Percentiles rank a stretch among this genome's conserved stretches.
phyloP scores from a whole-genome alignment of 1,140 invertebrate genomes.

The Bombus superbus region DNA sequence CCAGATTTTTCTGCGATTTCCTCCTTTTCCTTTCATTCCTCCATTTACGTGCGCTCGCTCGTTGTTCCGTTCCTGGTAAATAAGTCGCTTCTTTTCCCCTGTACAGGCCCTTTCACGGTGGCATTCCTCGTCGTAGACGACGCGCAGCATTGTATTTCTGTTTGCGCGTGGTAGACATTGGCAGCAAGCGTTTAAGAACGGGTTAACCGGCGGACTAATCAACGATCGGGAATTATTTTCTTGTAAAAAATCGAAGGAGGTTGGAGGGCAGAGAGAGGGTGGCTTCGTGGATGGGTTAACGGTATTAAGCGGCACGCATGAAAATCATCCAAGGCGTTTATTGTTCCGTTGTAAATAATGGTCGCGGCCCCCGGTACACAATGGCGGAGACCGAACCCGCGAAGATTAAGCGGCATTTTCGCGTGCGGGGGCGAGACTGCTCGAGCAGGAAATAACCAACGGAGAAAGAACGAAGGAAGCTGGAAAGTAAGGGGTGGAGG shows the following conservation, averaged over 20 bases:
- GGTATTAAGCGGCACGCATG: slow-evolving; percentile 65
- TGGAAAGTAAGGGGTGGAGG: not conserved
- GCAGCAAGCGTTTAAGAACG: not conserved
- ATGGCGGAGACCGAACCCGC: slow-evolving; percentile 62
- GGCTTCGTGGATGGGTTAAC: not conserved
- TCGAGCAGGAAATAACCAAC: slow-evolving; percentile 41
- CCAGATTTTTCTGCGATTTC: not conserved
- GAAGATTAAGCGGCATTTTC: slow-evolving; percentile 70
- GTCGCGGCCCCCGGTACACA: slow-evolving; percentile 56
- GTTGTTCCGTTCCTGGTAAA: slow-evolving; percentile 13
- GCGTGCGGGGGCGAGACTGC: slow-evolving; percentile 49
- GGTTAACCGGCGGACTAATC: not conserved
- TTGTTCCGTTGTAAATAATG: slow-evolving; percentile 64
- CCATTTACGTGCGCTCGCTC: not conserved
- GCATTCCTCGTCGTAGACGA: not conserved
- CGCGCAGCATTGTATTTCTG: slow-evolving; percentile 4
- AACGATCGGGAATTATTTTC: slow-evolving; percentile 10
- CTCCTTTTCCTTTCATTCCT: not conserved
- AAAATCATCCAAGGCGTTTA: slow-evolving; percentile 73
- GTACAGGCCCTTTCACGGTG: not conserved
- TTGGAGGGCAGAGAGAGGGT: too few species aligned
- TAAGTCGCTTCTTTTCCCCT: slow-evolving; percentile 14
- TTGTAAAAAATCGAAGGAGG: not conserved
- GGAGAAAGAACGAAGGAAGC: slow-evolving; percentile 55
- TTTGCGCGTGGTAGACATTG: not conserved